phyloP scores from a whole-genome alignment of 2,797 vertebrate species.

The Peromyscus eremicus region DNA sequence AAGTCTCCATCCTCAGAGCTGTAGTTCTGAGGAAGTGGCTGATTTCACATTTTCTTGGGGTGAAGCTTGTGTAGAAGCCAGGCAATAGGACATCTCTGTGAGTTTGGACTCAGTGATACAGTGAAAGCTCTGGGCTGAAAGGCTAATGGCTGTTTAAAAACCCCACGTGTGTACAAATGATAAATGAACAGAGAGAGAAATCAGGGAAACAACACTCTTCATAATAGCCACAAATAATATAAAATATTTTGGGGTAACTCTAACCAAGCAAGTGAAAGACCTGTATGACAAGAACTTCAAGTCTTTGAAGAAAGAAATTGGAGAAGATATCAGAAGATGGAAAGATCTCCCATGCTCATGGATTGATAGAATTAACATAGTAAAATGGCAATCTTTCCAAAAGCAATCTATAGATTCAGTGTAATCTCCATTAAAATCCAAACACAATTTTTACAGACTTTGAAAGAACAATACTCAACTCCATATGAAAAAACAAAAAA shows the following conservation, averaged over 20 bases:
- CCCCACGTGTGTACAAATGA: not conserved
- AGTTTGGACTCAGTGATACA: not conserved
- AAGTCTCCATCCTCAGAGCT: not conserved
- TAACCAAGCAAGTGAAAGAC: not conserved
- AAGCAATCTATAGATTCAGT: not conserved
- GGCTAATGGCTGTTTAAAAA: not conserved
- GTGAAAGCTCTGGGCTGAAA: not conserved
- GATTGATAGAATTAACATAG: not conserved
- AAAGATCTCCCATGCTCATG: not conserved
- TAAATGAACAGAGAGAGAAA: not conserved
- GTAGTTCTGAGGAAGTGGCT: not conserved
- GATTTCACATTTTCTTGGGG: not conserved
- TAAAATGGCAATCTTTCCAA: not conserved
- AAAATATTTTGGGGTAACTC: not conserved
- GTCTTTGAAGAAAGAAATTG: not conserved
- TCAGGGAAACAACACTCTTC: not conserved
- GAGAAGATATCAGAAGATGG: not conserved
- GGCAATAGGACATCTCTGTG: not conserved
- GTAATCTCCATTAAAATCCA: not conserved
- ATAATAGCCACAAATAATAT: not conserved
- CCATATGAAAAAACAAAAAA: not conserved
- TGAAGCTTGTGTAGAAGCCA: not conserved
- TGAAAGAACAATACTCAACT: not conserved
- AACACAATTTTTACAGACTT: not conserved
- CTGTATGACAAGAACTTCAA: not conserved